Conservation (phyloP, 2,888 invertebrate genomes). For the Caenorhabditis macrosperma region DNA sequence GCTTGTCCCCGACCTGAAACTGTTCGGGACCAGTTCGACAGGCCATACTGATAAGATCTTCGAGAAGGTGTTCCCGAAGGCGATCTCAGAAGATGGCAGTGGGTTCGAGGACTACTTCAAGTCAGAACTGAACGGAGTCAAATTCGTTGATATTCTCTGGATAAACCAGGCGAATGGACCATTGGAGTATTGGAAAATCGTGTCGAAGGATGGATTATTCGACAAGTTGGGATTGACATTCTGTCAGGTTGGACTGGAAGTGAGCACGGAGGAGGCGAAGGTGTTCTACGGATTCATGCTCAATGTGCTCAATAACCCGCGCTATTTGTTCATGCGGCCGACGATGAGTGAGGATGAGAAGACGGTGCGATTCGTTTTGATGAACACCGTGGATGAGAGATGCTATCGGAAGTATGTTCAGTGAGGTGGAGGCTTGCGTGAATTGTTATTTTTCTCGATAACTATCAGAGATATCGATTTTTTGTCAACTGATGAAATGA, state of each 20-base stretch:
- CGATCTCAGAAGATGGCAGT: neutral
- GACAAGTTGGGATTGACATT: neutral
- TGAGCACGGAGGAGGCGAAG: neutral
- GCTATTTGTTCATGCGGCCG: neutral
- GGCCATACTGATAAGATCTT: neutral
- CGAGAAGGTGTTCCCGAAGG: neutral
- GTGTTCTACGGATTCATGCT: slow-evolving; percentile 6
- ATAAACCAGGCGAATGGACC: neutral
- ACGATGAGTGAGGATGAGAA: neutral
- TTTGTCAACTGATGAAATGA: too few relatives aligned
- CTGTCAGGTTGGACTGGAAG: slow-evolving; percentile 13
- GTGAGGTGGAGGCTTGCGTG: too few relatives aligned
- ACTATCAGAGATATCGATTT: too few relatives aligned
- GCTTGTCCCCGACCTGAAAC: neutral
- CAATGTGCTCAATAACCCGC: neutral
- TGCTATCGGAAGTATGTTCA: slow-evolving; percentile 1
- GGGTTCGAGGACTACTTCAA: neutral
- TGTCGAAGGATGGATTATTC: neutral
- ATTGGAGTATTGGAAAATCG: neutral
- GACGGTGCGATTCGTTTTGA: neutral
- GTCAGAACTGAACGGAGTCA: neutral
- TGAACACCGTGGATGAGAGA: neutral
- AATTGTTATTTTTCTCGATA: neutral
- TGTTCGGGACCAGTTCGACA: slow-evolving; percentile 7
- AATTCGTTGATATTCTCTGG: slow-evolving; percentile 6